Base-by-base conservation (phyloP, 2,113 vertebrate species). In the Brevimyrus niger region DNA sequence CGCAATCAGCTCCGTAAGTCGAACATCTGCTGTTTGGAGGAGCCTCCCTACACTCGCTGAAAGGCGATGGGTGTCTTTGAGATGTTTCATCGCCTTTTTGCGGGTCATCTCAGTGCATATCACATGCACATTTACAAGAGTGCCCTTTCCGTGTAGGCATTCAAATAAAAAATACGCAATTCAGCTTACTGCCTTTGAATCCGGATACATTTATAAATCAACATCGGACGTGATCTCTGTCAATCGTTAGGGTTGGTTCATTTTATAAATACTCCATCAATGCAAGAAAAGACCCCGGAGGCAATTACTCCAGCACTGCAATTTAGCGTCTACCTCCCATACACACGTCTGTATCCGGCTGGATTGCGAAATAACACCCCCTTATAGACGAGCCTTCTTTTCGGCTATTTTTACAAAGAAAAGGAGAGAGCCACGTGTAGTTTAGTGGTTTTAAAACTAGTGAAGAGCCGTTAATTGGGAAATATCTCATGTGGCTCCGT, bases 1-100 rank as follows among this genome's bases (percentile, higher is more conserved):
- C 89, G 47, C 85, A 90, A 90, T 90, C 85, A 55, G 46, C 58
- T 73, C n/a, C 89, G 38, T n/a, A 87, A 87, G 85, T 87, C 46
- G 65, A 55, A 44, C 85, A 87, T 76, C 89, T 90, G 89, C 83
- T 87, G 61, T 53, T 73, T 48, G 85, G 86, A 76, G 84, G 47
- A 76, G 61, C 46, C 50, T 21, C 27, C 23, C 53, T 50, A 11
- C 1, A 48, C 11, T 21, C 19, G 27, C 46, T 53, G 69, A 82
- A 89, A 50, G 50, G 50, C 88, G 35, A 27, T 42, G 38, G 69
- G 86, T 47, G 84, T 46, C n/a, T 89, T 73, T 51, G 17, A 90
- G 61, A 27, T 69, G 7, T 47, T 80, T 46, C 38, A 9, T 55
- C 23, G 55, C 55, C 84, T 80, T 87, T 87, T 35, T 58, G 19